These are phyloP conservation scores for Drosophila quinaria DNA, from an alignment of 2,888 invertebrate genomes.

Conservation along the genomic window DNA sequence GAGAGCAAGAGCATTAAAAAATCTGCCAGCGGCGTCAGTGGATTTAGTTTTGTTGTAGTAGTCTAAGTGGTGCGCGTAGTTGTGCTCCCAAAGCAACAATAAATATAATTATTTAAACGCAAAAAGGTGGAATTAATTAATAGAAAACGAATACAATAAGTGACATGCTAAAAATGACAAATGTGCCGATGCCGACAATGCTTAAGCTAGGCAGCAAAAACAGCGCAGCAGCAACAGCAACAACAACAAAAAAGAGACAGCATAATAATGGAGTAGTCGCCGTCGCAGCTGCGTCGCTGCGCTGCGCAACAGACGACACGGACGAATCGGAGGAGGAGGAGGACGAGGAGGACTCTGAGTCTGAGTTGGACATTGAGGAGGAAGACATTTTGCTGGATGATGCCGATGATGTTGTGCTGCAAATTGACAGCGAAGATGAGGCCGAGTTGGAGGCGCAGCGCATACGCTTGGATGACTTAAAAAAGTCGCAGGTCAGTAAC, in stretches of 20 bases:
- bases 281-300: slow-evolving; percentile 70
- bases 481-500: slow-evolving; percentile 64
- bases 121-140: slow-evolving; percentile 47
- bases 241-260: slow-evolving; percentile 65
- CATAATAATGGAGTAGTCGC: slow-evolving; percentile 79
- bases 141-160: slow-evolving; percentile 36
- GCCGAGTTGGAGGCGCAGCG: slow-evolving; percentile 83
- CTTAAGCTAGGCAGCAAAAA: slow-evolving; percentile 51
- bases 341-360: slow-evolving; percentile 62
- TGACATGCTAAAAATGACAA: slow-evolving; percentile 73
- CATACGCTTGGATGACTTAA: slow-evolving; percentile 76
- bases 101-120: slow-evolving; percentile 47
- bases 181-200: slow-evolving; percentile 62
- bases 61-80: slow-evolving; percentile 61
- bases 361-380: slow-evolving; percentile 70
- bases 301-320: slow-evolving; percentile 59
- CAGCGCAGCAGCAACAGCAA: slow-evolving; percentile 52
- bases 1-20: slow-evolving; percentile 47
- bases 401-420: slow-evolving; percentile 74
- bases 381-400: slow-evolving; percentile 68
- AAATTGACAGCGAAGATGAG: slow-evolving; percentile 83
- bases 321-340: slow-evolving; percentile 70
- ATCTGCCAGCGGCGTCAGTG: slow-evolving; percentile 82
- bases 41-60: slow-evolving; percentile 74
- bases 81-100: slow-evolving; percentile 47